Conservation (phyloP, 2,888 invertebrate genomes). For the Andrena flavipes region DNA sequence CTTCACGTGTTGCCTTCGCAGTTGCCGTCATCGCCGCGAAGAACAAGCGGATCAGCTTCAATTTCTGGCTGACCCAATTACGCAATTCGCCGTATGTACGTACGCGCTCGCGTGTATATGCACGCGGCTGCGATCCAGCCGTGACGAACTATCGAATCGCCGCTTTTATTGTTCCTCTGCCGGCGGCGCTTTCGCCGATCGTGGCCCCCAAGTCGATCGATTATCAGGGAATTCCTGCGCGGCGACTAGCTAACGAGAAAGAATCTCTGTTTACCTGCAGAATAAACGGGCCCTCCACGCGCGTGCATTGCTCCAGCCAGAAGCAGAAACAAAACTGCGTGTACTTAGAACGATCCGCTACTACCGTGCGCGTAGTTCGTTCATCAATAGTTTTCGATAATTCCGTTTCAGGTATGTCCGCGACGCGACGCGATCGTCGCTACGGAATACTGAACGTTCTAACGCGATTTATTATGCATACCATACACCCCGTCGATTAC, state of each 20-base stretch:
- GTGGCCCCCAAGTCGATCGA: constrained; percentile 13
- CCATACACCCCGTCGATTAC: constrained; percentile 10
- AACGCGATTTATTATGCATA: constrained; percentile 25
- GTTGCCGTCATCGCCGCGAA: constrained; percentile 53
- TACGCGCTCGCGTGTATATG: constrained; percentile 24
- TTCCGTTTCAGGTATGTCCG: not conserved
- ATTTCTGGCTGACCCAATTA: constrained; percentile 83
- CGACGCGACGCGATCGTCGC: not conserved
- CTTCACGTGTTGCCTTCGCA: constrained; percentile 59
- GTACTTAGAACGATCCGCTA: not conserved
- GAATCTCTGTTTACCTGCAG: constrained; percentile 9
- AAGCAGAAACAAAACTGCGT: not conserved
- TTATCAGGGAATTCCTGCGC: constrained; percentile 2
- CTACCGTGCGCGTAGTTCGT: not conserved
- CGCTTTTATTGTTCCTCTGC: constrained; percentile 21
- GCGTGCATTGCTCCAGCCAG: not conserved
- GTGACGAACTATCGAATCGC: constrained; percentile 42
- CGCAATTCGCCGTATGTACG: constrained; percentile 73
- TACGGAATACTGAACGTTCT: not conserved
- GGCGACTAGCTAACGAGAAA: not conserved
- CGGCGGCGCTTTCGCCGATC: constrained; percentile 32
- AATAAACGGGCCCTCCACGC: not conserved
- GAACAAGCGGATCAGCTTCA: constrained; percentile 70
- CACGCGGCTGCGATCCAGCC: constrained; percentile 19
- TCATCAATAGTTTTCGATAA: not conserved